These are phyloP conservation scores for Macquaria ambigua DNA, from an alignment of 2,113 vertebrate species.

Conservation along the genomic window DNA sequence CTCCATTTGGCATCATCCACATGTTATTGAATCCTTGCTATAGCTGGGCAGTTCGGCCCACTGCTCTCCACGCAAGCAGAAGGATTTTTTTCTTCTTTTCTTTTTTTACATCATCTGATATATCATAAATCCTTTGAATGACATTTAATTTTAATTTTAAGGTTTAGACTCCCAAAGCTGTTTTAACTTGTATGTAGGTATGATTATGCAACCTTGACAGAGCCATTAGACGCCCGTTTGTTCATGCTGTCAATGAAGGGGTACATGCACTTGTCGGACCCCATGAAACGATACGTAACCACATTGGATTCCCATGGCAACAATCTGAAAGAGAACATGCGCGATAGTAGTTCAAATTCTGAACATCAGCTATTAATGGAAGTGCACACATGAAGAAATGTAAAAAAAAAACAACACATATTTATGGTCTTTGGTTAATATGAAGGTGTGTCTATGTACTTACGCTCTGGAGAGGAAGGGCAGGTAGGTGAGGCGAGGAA, in stretches of 20 bases:
- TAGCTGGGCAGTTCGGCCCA: slow-evolving; percentile 2
- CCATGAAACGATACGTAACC: slow-evolving; percentile 74
- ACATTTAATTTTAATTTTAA: not conserved
- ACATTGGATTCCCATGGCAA: slow-evolving; percentile 80
- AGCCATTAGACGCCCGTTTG: slow-evolving; percentile 39
- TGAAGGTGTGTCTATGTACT: slow-evolving; percentile 23
- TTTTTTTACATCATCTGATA: not conserved
- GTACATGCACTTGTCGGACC: slow-evolving; percentile 80
- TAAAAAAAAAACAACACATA: not conserved
- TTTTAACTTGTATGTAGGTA: not conserved
- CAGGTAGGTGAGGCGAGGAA: slow-evolving; percentile 73
- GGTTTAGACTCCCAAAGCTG: not conserved
- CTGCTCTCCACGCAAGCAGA: not conserved
- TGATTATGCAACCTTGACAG: slow-evolving; percentile 30
- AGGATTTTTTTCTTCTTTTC: not conserved
- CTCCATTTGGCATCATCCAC: not conserved
- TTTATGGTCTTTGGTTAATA: not conserved
- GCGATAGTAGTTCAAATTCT: not conserved
- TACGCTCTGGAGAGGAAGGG: slow-evolving; percentile 70
- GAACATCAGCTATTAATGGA: not conserved
- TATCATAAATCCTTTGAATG: slow-evolving; percentile 10
- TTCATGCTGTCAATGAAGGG: slow-evolving; percentile 72
- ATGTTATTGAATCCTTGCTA: slow-evolving; percentile 28
- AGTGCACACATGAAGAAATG: not conserved
- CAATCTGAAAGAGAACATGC: slow-evolving; percentile 60